Evolutionary conservation across 1,140 invertebrate genomes (phyloP), one percentile per base, ranked within the genome.

Genomic region (Goniozus legneri): DNA sequence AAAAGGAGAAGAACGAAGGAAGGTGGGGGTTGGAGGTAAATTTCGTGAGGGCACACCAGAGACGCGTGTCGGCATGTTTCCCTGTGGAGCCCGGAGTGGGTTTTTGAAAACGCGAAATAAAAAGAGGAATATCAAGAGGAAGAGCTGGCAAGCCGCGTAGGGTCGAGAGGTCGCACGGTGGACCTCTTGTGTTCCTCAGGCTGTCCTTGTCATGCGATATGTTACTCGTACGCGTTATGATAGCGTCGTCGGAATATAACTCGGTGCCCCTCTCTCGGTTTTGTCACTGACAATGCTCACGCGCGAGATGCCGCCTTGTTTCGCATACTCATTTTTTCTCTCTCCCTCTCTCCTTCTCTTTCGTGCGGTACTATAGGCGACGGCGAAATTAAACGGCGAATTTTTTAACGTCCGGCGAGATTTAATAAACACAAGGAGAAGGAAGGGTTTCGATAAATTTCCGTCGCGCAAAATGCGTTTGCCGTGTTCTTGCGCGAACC

Each of bases 191-290:
- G 60, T 62, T 58, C 50, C 53, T 34, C 13, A 44, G 39, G 56
- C 42, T 18, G 39, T 27, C 24, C 24, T 56, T 63, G 60, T 63
- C 60, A 63, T 62, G 60, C 60, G 60, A 63, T 62, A 62, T 57
- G 60, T 60, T 57, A 54, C 56, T 60, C 60, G 50, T 62, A 57
- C 56, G n/a, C n/a, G 50, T 63, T 63, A 60, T 56, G 61, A 62
- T 62, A 62, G 58, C 60, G 59, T 44, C 54, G 54, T 60, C 47
- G 44, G 47, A 56, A 57, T 54, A 48, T n/a, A n/a, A n/a, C n/a
- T n/a, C n/a, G n/a, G n/a, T n/a, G n/a, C 43, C 44, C 44, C 42
- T 38, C 52, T 54, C 40, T 54, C 52, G 58, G 56, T 59, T 59
- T 54, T 59, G 57, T 59, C 57, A 59, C 47, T 54, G 56, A 59